These are phyloP conservation scores for Odontocerum albicorne DNA, from an alignment of 2,888 invertebrate genomes.

Conservation along the genomic window DNA sequence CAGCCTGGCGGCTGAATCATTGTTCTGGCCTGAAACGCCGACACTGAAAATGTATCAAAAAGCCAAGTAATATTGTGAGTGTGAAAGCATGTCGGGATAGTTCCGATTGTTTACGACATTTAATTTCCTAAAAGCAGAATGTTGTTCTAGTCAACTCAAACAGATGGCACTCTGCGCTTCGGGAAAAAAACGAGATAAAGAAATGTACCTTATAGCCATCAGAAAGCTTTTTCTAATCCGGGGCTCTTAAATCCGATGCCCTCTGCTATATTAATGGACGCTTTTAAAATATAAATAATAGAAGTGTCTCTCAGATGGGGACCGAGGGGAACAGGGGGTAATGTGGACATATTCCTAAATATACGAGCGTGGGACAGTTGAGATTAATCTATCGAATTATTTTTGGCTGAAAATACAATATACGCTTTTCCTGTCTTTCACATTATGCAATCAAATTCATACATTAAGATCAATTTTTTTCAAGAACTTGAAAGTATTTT, in stretches of 20 bases:
- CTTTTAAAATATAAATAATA: constrained; percentile 2
- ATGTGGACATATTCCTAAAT: neutral
- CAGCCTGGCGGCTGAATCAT: too few species aligned
- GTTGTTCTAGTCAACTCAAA: constrained; percentile 23
- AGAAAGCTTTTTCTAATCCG: constrained; percentile 24
- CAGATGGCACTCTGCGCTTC: constrained; percentile 22
- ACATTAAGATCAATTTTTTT: too few species aligned
- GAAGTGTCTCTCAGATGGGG: neutral
- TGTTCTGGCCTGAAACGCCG: too few species aligned
- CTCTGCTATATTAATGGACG: constrained; percentile 14
- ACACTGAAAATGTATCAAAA: too few species aligned
- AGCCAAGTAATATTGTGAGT: constrained; percentile 9
- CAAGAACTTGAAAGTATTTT: too few species aligned
- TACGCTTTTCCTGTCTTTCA: too few species aligned
- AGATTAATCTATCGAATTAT: neutral
- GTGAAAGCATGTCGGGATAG: constrained; percentile 27
- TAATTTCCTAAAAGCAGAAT: constrained; percentile 32
- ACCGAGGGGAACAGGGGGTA: neutral
- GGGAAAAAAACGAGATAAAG: constrained; percentile 2
- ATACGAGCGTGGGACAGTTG: neutral
- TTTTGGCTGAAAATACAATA: too few species aligned
- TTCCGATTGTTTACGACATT: constrained; percentile 31
- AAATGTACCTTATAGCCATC: constrained; percentile 12
- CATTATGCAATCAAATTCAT: too few species aligned
- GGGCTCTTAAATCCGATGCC: constrained; percentile 2